Evolutionary conservation across 2,113 vertebrate species (phyloP).

Genomic region (Ploceus nigricollis): DNA sequence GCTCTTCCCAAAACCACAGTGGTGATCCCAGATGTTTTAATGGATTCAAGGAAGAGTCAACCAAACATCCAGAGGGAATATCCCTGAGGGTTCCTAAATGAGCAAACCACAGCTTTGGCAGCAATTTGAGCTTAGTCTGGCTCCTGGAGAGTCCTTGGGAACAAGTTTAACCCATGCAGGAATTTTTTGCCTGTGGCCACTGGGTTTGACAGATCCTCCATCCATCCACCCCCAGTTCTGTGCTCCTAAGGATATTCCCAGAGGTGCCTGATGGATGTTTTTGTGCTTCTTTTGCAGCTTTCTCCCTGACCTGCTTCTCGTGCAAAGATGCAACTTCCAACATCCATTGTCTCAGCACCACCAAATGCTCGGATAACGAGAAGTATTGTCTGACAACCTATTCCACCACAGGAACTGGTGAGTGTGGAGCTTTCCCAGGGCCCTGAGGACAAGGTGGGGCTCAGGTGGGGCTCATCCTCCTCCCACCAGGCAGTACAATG

Average conservation of each 20-base stretch:
- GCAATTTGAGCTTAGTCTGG: not conserved
- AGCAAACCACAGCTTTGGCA: not conserved
- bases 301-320: conserved; percentile 11
- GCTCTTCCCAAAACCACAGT: not conserved
- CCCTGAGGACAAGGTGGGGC: not conserved
- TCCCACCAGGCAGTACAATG: not conserved
- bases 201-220: not conserved
- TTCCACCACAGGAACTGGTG: not conserved
- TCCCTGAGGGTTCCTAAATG: not conserved
- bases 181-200: not conserved
- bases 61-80: not conserved
- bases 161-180: not conserved
- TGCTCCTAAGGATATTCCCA: not conserved
- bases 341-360: not conserved
- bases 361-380: not conserved
- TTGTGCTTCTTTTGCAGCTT: not conserved
- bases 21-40: not conserved
- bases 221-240: not conserved
- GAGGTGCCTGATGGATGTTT: not conserved
- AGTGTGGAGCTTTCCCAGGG: not conserved
- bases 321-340: conserved; percentile 44
- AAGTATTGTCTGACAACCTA: conserved; percentile 54
- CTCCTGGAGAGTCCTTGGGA: not conserved
- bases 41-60: not conserved
- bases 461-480: not conserved